These are phyloP conservation scores for Hypothenemus hampei DNA, from an alignment of 1,140 invertebrate species.

Conservation along the genomic window DNA sequence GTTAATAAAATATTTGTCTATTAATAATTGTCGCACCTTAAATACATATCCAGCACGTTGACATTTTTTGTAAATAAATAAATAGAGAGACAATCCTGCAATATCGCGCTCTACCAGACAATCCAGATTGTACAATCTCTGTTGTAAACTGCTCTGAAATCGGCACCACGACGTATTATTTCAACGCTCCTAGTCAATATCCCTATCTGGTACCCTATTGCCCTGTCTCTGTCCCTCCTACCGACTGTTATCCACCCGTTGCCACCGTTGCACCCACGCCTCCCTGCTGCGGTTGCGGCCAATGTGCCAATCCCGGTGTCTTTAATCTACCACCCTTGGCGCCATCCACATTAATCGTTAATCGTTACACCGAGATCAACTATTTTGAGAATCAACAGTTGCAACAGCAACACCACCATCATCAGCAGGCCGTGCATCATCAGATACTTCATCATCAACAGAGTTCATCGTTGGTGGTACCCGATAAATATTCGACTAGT, in stretches of 20 bases:
- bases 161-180: slow-evolving; percentile 46
- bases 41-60: no score
- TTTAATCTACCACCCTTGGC: slow-evolving; percentile 38
- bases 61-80: no score
- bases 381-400: slow-evolving; percentile 43
- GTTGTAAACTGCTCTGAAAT: slow-evolving; percentile 24
- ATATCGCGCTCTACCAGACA: slow-evolving; percentile 35
- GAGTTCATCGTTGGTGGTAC: slow-evolving; percentile 17
- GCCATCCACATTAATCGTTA: slow-evolving; percentile 44
- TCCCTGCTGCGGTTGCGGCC: slow-evolving; percentile 42
- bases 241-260: slow-evolving; percentile 34
- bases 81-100: background rate
- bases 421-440: slow-evolving; percentile 19
- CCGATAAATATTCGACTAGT: slow-evolving; percentile 18
- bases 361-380: slow-evolving; percentile 46
- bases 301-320: slow-evolving; percentile 44
- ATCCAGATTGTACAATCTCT: slow-evolving; percentile 22
- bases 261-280: slow-evolving; percentile 28
- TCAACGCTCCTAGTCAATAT: slow-evolving; percentile 44
- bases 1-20: no score
- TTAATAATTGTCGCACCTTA: no score
- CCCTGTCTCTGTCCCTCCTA: slow-evolving; percentile 41
- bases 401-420: slow-evolving; percentile 23
- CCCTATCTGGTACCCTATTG: slow-evolving; percentile 46
- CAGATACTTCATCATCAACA: slow-evolving; percentile 20